Evolutionary conservation across 2,888 invertebrate species (phyloP).

Genomic region (Gymnocheta viridis): DNA sequence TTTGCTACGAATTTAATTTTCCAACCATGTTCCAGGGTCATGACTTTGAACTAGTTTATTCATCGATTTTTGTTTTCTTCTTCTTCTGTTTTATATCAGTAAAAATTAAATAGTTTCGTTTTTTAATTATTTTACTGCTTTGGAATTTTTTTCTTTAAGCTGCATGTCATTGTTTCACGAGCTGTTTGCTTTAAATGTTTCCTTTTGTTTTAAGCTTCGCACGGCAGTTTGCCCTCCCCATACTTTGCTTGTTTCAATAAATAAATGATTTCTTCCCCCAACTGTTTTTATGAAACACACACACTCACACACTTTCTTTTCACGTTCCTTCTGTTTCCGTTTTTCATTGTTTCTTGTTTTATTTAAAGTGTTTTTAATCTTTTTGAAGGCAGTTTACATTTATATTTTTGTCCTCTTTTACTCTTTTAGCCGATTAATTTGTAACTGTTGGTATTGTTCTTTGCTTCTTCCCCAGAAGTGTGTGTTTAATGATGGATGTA

Average conservation of each 20-base stretch:
- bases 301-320: constrained; percentile 23
- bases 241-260: not conserved
- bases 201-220: not conserved
- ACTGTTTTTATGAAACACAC: constrained; percentile 1
- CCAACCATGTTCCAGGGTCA: constrained; percentile 8
- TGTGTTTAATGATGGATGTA: constrained; percentile 45
- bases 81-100: not conserved
- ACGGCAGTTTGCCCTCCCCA: not conserved
- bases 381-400: constrained; percentile 1
- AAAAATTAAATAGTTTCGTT: constrained; percentile 9
- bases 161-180: not conserved
- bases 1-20: not conserved
- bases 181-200: constrained; percentile 5
- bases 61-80: constrained; percentile 1
- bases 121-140: constrained; percentile 27
- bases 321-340: constrained; percentile 25
- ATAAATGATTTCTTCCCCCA: not conserved
- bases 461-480: not conserved
- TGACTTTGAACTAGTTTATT: constrained; percentile 56
- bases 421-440: not conserved
- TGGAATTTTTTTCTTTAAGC: not conserved
- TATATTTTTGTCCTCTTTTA: not conserved
- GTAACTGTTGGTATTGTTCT: not conserved
- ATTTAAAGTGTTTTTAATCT: constrained; percentile 7
- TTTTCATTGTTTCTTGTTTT: constrained; percentile 22